Base-by-base conservation (phyloP, 2,113 vertebrate genomes). In the Dromas ardeola region DNA sequence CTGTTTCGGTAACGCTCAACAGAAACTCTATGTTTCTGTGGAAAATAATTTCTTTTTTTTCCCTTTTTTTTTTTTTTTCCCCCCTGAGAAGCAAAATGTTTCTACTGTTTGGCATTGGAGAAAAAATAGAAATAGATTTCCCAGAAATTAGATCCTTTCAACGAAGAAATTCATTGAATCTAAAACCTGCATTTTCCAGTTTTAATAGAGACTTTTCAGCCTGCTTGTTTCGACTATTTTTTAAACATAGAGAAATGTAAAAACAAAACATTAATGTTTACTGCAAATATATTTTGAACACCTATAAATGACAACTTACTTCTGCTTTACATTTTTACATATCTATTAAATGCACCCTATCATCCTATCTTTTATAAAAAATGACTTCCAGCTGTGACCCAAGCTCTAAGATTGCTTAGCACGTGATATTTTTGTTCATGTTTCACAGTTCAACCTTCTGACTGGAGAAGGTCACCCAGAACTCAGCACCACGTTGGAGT, bases 301-400 rank as follows among this genome's bases (percentile, higher is more conserved):
- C 17, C 16, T 47, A 38, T 8, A 45, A 81, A 53, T 27, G 21
- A 18, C 34, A 81, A 42, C 29, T 56, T 77, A 42, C 29, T 56
- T 77, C 18, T 59, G 29, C 20, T 56, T 81, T 56, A 38, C 1
- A 8, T 61, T 61, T 84, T 50, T 63, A 19, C 3, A 1, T 19
- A 15, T 43, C 18, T 61, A 9, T n/a, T 42, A 56, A 66, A 56
- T 1, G 22, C 26, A 70, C 10, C 20, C 6, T 61, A 8, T 63
- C 7, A 3, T 79, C 40, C 36, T 55, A 19, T 26, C 13, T 65
- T 65, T 69, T 69, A 76, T 42, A 69, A 14, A 72, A 62, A 45
- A 40, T 59, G 1, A 19, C 0, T 1, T 58, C 9, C 7, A 10
- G 12, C 73, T 43, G 45, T n/a, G n/a, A 34, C 6, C 32, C 30